These are phyloP conservation scores for Sinocyclocheilus anophthalmus DNA, from an alignment of 2,113 vertebrate species.

Conservation along the genomic window DNA sequence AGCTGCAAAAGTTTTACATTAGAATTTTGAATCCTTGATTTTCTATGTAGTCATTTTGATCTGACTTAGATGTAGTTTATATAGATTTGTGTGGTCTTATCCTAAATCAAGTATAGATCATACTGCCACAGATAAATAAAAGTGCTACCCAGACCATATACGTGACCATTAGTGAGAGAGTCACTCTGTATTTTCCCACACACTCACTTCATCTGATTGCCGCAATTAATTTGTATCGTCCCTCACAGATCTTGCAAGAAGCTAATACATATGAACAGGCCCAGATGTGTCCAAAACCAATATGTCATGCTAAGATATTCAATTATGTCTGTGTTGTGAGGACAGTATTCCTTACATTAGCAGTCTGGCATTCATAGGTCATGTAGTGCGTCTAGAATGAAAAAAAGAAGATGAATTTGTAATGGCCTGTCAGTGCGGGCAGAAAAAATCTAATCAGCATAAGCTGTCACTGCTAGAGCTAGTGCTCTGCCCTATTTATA, in stretches of 20 bases:
- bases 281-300: conserved; percentile 46
- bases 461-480: conserved; percentile 48
- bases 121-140: neutral
- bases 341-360: conserved; percentile 51
- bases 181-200: neutral
- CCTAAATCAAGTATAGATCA: neutral
- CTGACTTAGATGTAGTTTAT: too few relatives aligned
- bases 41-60: too few relatives aligned
- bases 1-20: neutral
- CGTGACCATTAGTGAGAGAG: neutral
- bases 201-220: neutral
- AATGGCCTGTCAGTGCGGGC: conserved; percentile 53
- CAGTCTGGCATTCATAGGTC: conserved; percentile 51
- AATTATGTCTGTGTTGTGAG: conserved; percentile 35
- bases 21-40: neutral
- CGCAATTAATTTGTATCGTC: neutral
- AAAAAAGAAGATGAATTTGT: conserved; percentile 54
- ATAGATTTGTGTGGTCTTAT: neutral
- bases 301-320: conserved; percentile 53
- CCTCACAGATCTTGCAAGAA: conserved; percentile 10
- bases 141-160: neutral
- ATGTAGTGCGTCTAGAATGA: conserved; percentile 42
- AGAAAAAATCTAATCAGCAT: conserved; percentile 52
- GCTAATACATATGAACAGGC: conserved; percentile 22
- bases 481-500: conserved; percentile 47